Evolutionary conservation across 2,797 vertebrate genomes (phyloP), one percentile per base, ranked within the genome.

Genomic region (Anguilla megastoma): DNA sequence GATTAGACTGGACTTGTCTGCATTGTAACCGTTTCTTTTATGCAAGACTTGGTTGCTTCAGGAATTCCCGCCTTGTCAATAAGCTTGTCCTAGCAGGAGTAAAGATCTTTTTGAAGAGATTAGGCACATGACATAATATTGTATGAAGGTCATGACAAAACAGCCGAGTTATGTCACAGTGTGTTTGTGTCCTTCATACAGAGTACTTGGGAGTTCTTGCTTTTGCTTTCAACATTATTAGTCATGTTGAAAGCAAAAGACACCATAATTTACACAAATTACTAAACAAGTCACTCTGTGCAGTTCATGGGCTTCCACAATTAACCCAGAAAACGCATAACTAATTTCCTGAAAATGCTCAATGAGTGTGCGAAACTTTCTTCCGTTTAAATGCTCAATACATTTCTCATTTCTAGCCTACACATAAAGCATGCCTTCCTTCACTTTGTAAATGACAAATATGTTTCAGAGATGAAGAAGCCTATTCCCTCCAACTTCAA

Each of bases 71-170:
- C 30, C 33, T 41, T 76, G 74, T 76, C 74, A 76, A 76, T 89
- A 90, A 71, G 91, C 91, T 84, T 91, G 90, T 80, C 71, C 88
- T 84, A 88, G 91, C 91, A 91, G 85, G 91, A 91, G 84, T 24
- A 27, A 36, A 86, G 86, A 69, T 87, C 88, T 88, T 87, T 82
- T 89, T 45, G 54, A 87, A 76, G 41, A 56, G 79, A 90, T 87
- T 83, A 79, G 27, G 74, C 71, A 56, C 76, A 54, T 71, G 56
- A 54, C 10, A 90, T 54, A 85, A 50, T 60, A 84, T 56, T 85
- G 66, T n/a, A 86, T 86, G 16, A 45, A 60, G 74, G 58, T 71
- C 30, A 16, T 74, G 74, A 41, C 14, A 21, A 36, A 41, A 76
- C 24, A 16, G 14, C 74, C 10, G 14, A 41, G 33, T 21, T 33